Evolutionary conservation across 2,113 vertebrate genomes (phyloP).

Genomic region (Leptodactylus fuscus): DNA sequence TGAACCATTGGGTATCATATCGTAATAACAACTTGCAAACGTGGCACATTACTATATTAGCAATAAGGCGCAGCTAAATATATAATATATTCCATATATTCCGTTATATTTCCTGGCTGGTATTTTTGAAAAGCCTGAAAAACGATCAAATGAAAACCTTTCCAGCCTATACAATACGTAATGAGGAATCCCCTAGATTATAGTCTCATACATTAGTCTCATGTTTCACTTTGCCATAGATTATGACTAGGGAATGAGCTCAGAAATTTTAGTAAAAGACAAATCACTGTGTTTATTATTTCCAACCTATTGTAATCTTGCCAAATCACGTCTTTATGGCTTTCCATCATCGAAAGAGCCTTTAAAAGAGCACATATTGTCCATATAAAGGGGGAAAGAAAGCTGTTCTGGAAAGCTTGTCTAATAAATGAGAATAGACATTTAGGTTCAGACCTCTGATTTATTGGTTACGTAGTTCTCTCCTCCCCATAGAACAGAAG

Average conservation of each 20-base stretch:
- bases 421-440: slow-evolving; percentile 40
- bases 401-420: slow-evolving; percentile 30
- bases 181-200: slow-evolving; percentile 5
- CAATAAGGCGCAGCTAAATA: too few species aligned
- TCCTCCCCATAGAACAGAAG: slow-evolving; percentile 35
- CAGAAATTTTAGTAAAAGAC: slow-evolving; percentile 13
- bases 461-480: slow-evolving; percentile 33
- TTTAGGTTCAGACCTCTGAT: slow-evolving; percentile 23
- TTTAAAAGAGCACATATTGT: slow-evolving; percentile 25
- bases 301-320: slow-evolving; percentile 24
- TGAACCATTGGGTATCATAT: too few species aligned
- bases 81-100: background rate
- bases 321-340: slow-evolving; percentile 27
- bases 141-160: background rate
- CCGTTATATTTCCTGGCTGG: background rate
- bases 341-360: background rate
- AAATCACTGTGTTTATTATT: slow-evolving; percentile 37
- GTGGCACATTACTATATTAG: too few species aligned
- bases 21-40: too few species aligned
- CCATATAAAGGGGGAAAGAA: slow-evolving; percentile 8
- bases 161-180: background rate
- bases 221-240: slow-evolving; percentile 16
- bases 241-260: background rate
- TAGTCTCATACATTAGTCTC: background rate
- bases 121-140: background rate